Base-by-base conservation (phyloP, 2,888 invertebrate genomes). In the Anthophora plumipes region DNA sequence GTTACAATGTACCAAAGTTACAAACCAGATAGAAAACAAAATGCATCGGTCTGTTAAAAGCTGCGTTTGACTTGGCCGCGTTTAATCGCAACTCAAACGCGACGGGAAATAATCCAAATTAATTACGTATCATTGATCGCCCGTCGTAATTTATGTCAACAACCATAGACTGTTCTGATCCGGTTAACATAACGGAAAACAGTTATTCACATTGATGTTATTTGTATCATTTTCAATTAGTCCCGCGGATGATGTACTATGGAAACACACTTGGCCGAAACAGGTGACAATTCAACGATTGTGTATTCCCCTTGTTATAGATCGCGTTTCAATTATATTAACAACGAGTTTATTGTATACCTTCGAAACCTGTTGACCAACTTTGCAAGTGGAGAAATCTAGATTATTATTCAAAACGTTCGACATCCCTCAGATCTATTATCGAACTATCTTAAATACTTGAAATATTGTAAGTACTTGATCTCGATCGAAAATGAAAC, bases 91-190 rank as follows among this genome's bases (percentile, higher is more conserved):
- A 67, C 43, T 52, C 39, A 39, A 78, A 70, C 60, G 22, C 41
- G 20, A 52, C 60, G 31, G 52, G 57, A 66, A 66, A 31, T 71
- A 55, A 79, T 70, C 31, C 60, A 37, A 79, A 71, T 78, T 79
- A 79, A 66, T 79, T 64, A 70, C 70, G 52, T 66, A 61, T 66
- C 70, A 50, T 66, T 46, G 70, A 60, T 54, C 71, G 54, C 17
- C 2, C 17, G 12, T 14, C 54, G 60, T 66, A 70, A 79, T 79
- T 78, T 66, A 48, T 54, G 60, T 60, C 60, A 66, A 71, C 71
- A 48, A 22, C 22, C 50, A 52, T 70, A 70, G 59, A 66, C 41
- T 1, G 1, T 31, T n/a, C 54, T 71, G 59, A 54, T 48, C 31
- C 14, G 17, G 59, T 64, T 31, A 71, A 70, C 79, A 31, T 31